Base-by-base conservation (phyloP, 2,888 invertebrate genomes). In the Drosophila vallismaia region DNA sequence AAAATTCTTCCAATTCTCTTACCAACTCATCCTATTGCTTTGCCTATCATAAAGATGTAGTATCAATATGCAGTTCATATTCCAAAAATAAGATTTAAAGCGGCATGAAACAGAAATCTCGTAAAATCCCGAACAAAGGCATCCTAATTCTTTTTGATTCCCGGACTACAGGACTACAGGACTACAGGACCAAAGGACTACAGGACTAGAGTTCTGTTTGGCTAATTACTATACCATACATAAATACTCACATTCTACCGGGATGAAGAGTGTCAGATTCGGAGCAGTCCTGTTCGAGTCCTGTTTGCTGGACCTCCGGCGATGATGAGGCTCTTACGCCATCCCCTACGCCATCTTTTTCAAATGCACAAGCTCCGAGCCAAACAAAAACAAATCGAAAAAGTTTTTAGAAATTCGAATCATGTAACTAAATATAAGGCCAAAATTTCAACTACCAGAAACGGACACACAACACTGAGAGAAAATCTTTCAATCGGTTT, bases 351-450 rank as follows among this genome's bases (percentile, higher is more conserved):
- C 1, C 28, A 26, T 26, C 28, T 14, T 14, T 14, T 14, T 14
- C 28, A 6, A 28, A 28, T 28, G 28, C 4, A 28, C 28, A 28
- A 28, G 4, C 64, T 28, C 44, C 44, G 10, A 31, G 29, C 38
- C 10, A 53, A 63, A 31, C 64, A 64, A 64, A 64, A 64, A 64
- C 66, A 66, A 64, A 53, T 64, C 53, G 45, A 64, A 71, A 74
- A 77, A 75, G 69, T 76, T 89, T 88, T 81, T 66, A 78, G 83
- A 78, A 87, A 88, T 88, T 87, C 89, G 77, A 89, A 86, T 81
- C 89, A 89, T 87, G 88, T 87, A 87, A 87, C 84, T 74, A 80
- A 89, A 88, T 87, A 83, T 77, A 78, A 67, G 71, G 71, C 69
- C 48, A 71, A 78, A 74, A 75, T 74, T 73, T 68, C 79, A 81